Conservation (phyloP, 1,140 invertebrate species). For the Drosophila pruinosa region DNA sequence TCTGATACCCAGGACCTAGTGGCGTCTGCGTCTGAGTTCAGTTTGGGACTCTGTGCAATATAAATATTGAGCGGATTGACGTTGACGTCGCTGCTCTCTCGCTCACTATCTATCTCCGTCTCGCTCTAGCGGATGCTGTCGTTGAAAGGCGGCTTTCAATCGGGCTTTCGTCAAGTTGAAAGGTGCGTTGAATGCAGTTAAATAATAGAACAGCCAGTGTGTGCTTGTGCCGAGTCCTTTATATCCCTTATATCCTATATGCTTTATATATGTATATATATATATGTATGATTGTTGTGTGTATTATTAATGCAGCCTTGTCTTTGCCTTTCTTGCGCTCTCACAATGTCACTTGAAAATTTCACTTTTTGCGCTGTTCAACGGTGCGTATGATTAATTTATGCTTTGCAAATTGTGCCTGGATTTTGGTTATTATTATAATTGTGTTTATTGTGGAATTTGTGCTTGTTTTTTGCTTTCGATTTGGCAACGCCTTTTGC, state of each 20-base stretch:
- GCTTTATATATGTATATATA: too few relatives aligned
- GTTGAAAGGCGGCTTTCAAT: constrained; percentile 75
- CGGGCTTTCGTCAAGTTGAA: constrained; percentile 73
- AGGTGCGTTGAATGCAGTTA: constrained; percentile 72
- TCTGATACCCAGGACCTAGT: constrained; percentile 42
- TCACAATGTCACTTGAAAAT: constrained; percentile 35
- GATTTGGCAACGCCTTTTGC: constrained; percentile 69
- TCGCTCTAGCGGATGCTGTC: constrained; percentile 47
- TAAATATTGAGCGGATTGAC: constrained; percentile 76
- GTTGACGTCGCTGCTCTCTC: constrained; percentile 57
- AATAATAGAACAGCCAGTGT: constrained; percentile 71
- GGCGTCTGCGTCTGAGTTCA: constrained; percentile 57
- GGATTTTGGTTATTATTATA: neutral
- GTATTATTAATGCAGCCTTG: constrained; percentile 71
- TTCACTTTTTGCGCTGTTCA: constrained; percentile 36
- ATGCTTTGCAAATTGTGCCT: constrained; percentile 26
- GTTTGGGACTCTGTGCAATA: constrained; percentile 51
- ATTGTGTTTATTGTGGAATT: constrained; percentile 23
- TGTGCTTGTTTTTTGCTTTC: constrained; percentile 17
- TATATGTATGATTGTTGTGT: constrained; percentile 68
- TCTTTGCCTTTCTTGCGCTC: neutral
- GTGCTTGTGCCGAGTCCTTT: constrained; percentile 46
- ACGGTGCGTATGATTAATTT: constrained; percentile 65
- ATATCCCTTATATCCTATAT: constrained; percentile 51
- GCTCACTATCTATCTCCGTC: constrained; percentile 3